Conservation (phyloP, 2,797 vertebrate genomes). For the Hemibagrus guttatus region DNA sequence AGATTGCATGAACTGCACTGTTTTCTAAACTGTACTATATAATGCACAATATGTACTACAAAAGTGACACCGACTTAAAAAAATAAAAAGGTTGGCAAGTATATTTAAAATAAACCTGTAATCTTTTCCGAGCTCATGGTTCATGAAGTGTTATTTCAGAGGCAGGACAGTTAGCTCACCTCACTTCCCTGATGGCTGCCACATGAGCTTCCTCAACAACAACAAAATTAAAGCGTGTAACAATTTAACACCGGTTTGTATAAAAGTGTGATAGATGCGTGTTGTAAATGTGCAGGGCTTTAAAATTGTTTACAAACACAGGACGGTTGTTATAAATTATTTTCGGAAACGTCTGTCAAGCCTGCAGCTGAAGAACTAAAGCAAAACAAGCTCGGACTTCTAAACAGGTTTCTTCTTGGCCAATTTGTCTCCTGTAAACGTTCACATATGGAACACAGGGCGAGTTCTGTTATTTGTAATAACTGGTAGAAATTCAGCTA, state of each 20-base stretch:
- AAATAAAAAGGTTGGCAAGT: background rate
- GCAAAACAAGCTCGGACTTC: background rate
- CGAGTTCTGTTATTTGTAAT: background rate
- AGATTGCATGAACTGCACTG: background rate
- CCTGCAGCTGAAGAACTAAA: background rate
- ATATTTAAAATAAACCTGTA: background rate
- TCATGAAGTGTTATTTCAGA: background rate
- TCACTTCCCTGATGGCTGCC: background rate
- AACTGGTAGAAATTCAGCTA: background rate
- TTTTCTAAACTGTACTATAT: background rate
- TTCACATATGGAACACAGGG: background rate
- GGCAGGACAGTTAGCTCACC: background rate
- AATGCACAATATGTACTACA: background rate
- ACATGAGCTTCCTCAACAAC: slow-evolving; percentile 7
- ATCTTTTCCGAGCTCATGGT: background rate
- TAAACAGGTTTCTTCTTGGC: background rate
- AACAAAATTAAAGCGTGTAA: background rate
- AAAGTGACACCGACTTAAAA: background rate
- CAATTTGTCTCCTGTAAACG: background rate
- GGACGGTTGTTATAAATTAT: background rate
- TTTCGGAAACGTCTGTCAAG: background rate
- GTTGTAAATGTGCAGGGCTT: background rate
- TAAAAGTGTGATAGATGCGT: background rate
- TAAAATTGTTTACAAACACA: background rate
- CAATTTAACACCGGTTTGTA: background rate